A percentile compares a stretch with the other conserved stretches of the same genome.
phyloP scores from a whole-genome alignment of 37 sponge, comb jelly and placozoan genomes.

The Trichoplax adhaerens region DNA sequence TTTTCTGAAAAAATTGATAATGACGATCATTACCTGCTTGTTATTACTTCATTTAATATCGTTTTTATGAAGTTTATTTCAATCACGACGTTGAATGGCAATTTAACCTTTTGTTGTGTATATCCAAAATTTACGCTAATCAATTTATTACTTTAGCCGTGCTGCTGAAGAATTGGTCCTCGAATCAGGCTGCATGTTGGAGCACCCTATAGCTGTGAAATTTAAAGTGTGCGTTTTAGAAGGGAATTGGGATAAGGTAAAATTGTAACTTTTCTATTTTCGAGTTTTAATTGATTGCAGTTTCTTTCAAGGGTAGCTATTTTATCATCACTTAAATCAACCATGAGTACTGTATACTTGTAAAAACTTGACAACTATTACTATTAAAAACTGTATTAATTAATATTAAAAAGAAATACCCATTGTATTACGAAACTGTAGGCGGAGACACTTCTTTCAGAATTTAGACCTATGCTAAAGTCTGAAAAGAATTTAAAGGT shows the following conservation, averaged over 20 bases:
- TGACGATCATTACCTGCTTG: slow-evolving; percentile 5
- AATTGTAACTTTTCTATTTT: not conserved
- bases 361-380: no score
- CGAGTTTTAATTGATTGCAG: not conserved
- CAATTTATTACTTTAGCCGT: slow-evolving; percentile 18
- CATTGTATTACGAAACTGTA: no score
- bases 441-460: no score
- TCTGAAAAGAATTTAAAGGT: no score
- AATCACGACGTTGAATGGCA: not conserved
- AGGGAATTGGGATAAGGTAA: slow-evolving; percentile 81
- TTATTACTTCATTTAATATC: not conserved
- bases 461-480: no score
- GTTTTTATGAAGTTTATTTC: not conserved
- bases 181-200: slow-evolving; percentile 77
- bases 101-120: not conserved
- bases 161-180: slow-evolving; percentile 51
- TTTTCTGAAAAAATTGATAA: slow-evolving; percentile 1
- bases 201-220: slow-evolving; percentile 73
- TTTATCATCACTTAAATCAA: no score
- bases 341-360: no score
- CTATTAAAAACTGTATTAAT: no score
- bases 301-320: not conserved
- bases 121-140: not conserved
- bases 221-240: slow-evolving; percentile 51
- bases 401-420: no score